Base-by-base conservation (phyloP, 2,113 vertebrate genomes). In the Hemicordylus capensis region DNA sequence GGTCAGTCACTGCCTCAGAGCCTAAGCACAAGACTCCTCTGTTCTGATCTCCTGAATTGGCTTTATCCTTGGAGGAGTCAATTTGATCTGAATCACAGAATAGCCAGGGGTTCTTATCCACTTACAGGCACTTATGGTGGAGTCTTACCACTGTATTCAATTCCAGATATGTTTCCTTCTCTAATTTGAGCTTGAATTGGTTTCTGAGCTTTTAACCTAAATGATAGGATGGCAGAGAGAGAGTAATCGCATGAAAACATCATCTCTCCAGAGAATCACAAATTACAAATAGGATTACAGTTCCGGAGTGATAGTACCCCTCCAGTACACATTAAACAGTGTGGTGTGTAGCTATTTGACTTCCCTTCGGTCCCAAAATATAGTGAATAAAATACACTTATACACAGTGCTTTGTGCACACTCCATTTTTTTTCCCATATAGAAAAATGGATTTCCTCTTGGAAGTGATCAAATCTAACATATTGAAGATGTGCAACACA, bases 121-220 rank as follows among this genome's bases (percentile, higher is more conserved):
- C 37, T 81, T 81, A 72, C 22, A 42, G 54, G 56, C 75, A 28
- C 11, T 77, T 77, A 77, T 17, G 58, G 22, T 31, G 44, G 24
- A 69, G 64, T 31, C 39, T 59, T 78, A 46, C 39, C 39, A 69
- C 24, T 61, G 39, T 72, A 59, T 70, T 61, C 54, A 26, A 48
- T 72, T 79, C 42, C 54, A 72, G 46, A 72, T 48, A 44, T 11
- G 3, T 70, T 69, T 79, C 39, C 14, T 79, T 34, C 51, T 72
- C 31, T 20, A 28, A 28, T 14, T 11, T 46, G 15, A 58, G 39
- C 75, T 22, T 79, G 66, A 79, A 72, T 42, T 81, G 76, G 76
- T 78, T 85, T 59, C 54, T 72, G 58, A 79, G 64, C 39, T 59
- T 22, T 79, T 72, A 85, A 39, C 31, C 76, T 78, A 85, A 85